Evolutionary conservation across 2,113 vertebrate species (phyloP).

Genomic region (Saguinus imperator): DNA sequence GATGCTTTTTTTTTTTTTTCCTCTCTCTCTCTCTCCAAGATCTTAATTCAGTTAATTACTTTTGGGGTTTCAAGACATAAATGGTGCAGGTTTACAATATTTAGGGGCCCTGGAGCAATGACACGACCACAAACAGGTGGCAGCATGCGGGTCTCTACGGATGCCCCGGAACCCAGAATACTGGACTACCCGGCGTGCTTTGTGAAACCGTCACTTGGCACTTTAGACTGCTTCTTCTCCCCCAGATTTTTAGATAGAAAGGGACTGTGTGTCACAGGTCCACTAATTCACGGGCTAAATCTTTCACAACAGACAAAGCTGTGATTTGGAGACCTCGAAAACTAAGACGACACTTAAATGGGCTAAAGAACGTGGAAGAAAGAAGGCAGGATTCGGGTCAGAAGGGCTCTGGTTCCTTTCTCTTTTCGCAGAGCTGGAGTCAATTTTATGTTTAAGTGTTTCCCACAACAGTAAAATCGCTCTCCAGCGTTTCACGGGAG

Average conservation of each 20-base stretch:
- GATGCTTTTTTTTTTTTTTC: fast-evolving
- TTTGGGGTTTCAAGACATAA: background rate
- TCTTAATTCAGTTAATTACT: background rate
- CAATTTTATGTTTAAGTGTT: slow-evolving; percentile 8
- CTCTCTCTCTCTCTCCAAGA: background rate
- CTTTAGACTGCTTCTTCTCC: background rate
- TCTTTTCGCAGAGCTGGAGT: slow-evolving; percentile 39
- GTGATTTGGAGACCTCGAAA: background rate
- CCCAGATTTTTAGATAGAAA: fast-evolving
- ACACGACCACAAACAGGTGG: fast-evolving
- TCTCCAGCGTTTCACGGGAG: slow-evolving; percentile 4
- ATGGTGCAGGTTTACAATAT: background rate
- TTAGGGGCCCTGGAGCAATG: background rate
- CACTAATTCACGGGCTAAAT: background rate
- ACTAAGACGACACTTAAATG: background rate
- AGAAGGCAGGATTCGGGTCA: background rate
- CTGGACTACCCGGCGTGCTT: fast-evolving
- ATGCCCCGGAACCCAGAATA: fast-evolving
- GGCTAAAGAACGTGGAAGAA: slow-evolving; percentile 11
- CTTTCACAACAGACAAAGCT: background rate
- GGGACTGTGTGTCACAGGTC: background rate
- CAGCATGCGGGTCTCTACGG: too few species aligned
- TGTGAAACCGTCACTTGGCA: background rate
- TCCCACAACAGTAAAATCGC: slow-evolving; percentile 33
- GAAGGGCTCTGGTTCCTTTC: background rate